These are phyloP conservation scores for Psittacus erithacus DNA, from an alignment of 2,113 vertebrate genomes.

Conservation along the genomic window DNA sequence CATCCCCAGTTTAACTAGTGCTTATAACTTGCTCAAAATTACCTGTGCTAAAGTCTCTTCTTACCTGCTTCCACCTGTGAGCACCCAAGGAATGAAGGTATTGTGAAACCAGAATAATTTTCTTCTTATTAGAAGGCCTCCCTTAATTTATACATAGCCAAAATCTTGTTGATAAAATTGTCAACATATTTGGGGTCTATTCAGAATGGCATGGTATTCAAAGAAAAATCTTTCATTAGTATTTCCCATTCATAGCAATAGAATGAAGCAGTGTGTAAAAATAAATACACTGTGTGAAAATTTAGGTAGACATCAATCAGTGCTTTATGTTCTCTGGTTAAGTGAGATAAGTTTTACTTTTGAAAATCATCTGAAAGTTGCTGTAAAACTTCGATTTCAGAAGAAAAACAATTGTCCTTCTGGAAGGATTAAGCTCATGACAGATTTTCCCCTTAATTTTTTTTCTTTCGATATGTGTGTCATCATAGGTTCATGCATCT, in stretches of 20 bases:
- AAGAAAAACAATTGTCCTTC: slow-evolving; percentile 10
- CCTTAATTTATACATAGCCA: not conserved
- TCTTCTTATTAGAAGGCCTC: slow-evolving; percentile 29
- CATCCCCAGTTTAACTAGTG: not conserved
- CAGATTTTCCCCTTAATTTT: slow-evolving; percentile 13
- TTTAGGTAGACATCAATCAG: not conserved
- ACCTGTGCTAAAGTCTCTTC: slow-evolving; percentile 16
- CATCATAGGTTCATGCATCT: not conserved
- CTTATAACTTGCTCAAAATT: slow-evolving; percentile 48
- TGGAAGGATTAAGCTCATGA: slow-evolving; percentile 36
- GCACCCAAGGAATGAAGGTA: not conserved
- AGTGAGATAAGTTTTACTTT: slow-evolving; percentile 30
- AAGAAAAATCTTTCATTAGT: not conserved
- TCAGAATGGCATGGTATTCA: not conserved
- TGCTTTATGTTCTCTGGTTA: slow-evolving; percentile 38
- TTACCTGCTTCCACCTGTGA: not conserved
- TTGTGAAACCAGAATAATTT: slow-evolving; percentile 38
- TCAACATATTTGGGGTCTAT: slow-evolving; percentile 17
- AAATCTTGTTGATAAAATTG: slow-evolving; percentile 54
- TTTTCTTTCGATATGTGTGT: not conserved
- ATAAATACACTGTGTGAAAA: not conserved
- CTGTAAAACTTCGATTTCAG: slow-evolving; percentile 21
- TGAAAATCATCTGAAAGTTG: slow-evolving; percentile 26
- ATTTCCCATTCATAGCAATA: slow-evolving; percentile 41
- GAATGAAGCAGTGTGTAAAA: slow-evolving; percentile 41